Evolutionary conservation across 2,888 invertebrate species (phyloP).

Genomic region (Hyppa rectilinea): DNA sequence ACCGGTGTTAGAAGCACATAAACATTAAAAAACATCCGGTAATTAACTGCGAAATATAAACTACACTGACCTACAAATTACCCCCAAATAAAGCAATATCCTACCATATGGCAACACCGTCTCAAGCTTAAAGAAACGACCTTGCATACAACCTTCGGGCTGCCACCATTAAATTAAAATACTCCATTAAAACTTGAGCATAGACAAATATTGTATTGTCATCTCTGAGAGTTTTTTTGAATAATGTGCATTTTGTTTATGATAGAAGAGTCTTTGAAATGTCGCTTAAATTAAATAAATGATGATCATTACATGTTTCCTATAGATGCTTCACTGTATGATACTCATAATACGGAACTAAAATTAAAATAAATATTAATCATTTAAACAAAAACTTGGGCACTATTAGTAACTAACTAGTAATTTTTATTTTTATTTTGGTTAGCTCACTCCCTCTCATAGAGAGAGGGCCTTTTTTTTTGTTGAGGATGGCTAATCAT

Average conservation of each 20-base stretch:
- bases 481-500: too few relatives aligned
- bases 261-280: background rate
- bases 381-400: too few relatives aligned
- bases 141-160: slow-evolving; percentile 56
- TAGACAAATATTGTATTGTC: slow-evolving; percentile 44
- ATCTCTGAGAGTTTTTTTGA: slow-evolving; percentile 19
- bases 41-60: slow-evolving; percentile 17
- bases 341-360: background rate
- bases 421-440: too few relatives aligned
- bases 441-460: too few relatives aligned
- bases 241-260: background rate
- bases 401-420: too few relatives aligned
- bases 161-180: slow-evolving; percentile 50
- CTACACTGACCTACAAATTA: slow-evolving; percentile 51
- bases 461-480: too few relatives aligned
- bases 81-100: slow-evolving; percentile 48
- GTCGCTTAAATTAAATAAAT: slow-evolving; percentile 1
- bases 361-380: too few relatives aligned
- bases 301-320: background rate
- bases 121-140: slow-evolving; percentile 31
- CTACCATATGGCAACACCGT: slow-evolving; percentile 53
- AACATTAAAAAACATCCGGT: background rate
- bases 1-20: background rate
- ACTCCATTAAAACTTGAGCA: slow-evolving; percentile 39
- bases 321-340: background rate